Base-by-base conservation (phyloP, 2,113 vertebrate genomes). In the Gallinago media region DNA sequence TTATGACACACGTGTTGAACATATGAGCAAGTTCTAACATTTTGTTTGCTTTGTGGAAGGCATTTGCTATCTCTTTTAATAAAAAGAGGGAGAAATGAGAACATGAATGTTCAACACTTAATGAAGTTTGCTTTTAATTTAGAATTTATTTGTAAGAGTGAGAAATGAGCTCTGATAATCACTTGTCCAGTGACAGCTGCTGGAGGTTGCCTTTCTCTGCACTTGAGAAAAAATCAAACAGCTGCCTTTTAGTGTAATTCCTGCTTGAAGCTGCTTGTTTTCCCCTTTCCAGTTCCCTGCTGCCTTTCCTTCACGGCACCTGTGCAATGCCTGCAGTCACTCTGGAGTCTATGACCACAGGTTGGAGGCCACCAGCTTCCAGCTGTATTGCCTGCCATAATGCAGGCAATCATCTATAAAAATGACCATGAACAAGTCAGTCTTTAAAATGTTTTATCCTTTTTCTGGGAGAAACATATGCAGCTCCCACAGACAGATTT, bases 111-210 rank as follows among this genome's bases (percentile, higher is more conserved):
- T 20, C 88, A 65, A 49, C 59, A 47, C 49, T 54, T 72, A 73
- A 66, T n/a, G 84, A 44, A 54, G 13, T 84, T 94, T 94, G 46
- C 85, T 96, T 97, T 96, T 97, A 81, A 96, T 97, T 95, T 96
- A 81, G 66, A 82, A 89, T 94, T 81, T 91, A 93, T 83, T 95
- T 92, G 74, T 58, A 56, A n/a, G 73, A 87, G 79, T 95, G 89
- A 93, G 92, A 91, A 96, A 86, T 92, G 88, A 95, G 29, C 49
- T 46, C 67, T 61, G 47, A 31, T 56, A 79, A 67, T 91, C 93
- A 21, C 61, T 94, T 96, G 87, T 87, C 65, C 49, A 75, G 81
- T 59, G 88, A 73, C 96, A 98, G 96, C 94, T 97, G 96, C 95
- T 97, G 73, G 66, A 76, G 80, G 89, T 80, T 81, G 47, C 94